phyloP scores from a whole-genome alignment of 2,113 vertebrate genomes.

The Sitta europaea region DNA sequence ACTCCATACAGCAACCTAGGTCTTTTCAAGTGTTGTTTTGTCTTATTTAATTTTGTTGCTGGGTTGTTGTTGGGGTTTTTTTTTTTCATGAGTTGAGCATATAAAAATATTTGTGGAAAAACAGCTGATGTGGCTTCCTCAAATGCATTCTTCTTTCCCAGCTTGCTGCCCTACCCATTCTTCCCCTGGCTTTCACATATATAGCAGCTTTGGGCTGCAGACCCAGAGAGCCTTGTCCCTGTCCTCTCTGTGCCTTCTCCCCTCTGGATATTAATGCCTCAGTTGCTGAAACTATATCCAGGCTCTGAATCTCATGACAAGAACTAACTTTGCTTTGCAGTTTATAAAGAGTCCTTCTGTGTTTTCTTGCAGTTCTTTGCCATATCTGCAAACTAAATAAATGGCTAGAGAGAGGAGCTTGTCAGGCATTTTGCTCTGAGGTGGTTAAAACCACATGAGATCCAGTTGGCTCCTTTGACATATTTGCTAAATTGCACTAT shows the following conservation, averaged over 20 bases:
- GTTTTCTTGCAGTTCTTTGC: background rate
- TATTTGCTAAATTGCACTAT: background rate
- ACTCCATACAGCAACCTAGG: background rate
- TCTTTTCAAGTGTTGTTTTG: background rate
- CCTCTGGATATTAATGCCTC: background rate
- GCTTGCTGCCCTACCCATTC: background rate
- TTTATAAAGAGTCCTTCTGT: slow-evolving; percentile 17
- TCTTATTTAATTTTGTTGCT: background rate
- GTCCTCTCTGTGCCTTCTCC: background rate
- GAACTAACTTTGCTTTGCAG: background rate
- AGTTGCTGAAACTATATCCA: background rate
- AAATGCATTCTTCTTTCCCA: background rate
- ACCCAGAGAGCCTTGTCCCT: background rate
- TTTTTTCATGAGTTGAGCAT: background rate
- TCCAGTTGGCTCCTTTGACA: background rate
- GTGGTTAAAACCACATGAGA: slow-evolving; percentile 14
- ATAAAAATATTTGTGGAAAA: background rate
- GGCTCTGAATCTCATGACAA: background rate
- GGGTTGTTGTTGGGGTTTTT: background rate
- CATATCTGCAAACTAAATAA: background rate
- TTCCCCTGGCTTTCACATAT: background rate
- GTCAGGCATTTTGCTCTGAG: background rate
- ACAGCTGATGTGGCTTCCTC: background rate
- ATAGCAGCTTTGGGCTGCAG: background rate
- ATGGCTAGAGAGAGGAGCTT: background rate